Base-by-base conservation (phyloP, 2,113 vertebrate genomes). In the Myotis lucifugus region DNA sequence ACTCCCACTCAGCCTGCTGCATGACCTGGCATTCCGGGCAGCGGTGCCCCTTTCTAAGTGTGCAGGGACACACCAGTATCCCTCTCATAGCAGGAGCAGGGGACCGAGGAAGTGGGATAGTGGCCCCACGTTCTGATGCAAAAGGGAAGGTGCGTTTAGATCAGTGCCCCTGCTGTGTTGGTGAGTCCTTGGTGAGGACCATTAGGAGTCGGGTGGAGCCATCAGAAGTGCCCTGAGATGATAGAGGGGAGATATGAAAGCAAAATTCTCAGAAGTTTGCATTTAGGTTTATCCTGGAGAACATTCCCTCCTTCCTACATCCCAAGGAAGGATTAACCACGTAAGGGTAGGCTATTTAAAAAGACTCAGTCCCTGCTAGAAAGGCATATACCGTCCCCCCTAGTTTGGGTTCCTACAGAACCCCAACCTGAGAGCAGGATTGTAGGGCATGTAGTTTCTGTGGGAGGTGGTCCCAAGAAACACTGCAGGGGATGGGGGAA, bases 61-160 rank as follows among this genome's bases (percentile, higher is more conserved):
- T 19, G 40, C 77, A 46, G 18, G n/a, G 29, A 29, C 64, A 37
- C 5, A 6, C 0, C 0, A 1, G 37, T 1, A 2, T 27, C 64
- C 12, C 18, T 10, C 8, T 79, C 29, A 27, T 0, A 73, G 18
- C 52, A 1, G 50, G 11, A 73, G 27, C 21, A 17, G 40, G 27
- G 17, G 40, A 3, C 15, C 1, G 6, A 64, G 76, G 13, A 83
- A 5, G 48, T 4, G 34, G 40, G 42, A 12, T 2, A 0, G 3
- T 17, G 13, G 85, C 32, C 34, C 23, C 12, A 0, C 3, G 0
- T 59, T 66, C 46, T 81, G n/a, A 56, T 1, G 29, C 17, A 8
- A 52, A n/a, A 21, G 4, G 19, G 21, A 15, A 70, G 84, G 59
- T 42, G 64, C 8, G 0, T 59, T 67, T 48, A 23, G 40, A 48